Evolutionary conservation across 2,113 vertebrate genomes (phyloP).

Genomic region (Parotia lawesii): DNA sequence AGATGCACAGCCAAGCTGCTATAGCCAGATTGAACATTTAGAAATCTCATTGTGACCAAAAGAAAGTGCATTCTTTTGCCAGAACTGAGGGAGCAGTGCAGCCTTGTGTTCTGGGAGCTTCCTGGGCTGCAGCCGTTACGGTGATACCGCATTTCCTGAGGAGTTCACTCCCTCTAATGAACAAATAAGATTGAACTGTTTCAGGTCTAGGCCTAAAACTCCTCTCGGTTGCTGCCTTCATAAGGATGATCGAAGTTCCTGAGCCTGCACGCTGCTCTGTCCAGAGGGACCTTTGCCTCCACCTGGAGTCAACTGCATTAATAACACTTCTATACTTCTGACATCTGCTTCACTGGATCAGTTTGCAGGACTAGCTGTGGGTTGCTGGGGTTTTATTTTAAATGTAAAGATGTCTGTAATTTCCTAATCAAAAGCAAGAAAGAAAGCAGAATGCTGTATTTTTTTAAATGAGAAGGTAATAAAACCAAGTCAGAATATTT

Average conservation of each 20-base stretch:
- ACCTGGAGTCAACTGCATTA: constrained; percentile 23
- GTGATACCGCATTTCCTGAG: background rate
- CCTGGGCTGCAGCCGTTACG: background rate
- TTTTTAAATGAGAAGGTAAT: constrained; percentile 30
- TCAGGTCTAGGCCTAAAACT: background rate
- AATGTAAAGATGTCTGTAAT: background rate
- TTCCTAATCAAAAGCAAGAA: constrained; percentile 2
- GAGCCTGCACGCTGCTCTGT: background rate
- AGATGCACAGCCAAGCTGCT: background rate
- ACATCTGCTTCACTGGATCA: background rate
- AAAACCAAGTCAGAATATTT: constrained; percentile 2
- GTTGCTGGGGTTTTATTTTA: constrained; percentile 4
- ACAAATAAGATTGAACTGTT: background rate
- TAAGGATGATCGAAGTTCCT: background rate
- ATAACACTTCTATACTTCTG: background rate
- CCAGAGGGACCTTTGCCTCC: constrained; percentile 11
- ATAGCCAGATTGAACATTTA: background rate
- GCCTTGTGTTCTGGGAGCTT: background rate
- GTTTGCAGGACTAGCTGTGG: background rate
- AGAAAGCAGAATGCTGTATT: constrained; percentile 24
- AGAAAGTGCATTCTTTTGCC: background rate
- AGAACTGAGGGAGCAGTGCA: background rate
- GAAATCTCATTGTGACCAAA: background rate
- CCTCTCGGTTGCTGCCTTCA: background rate
- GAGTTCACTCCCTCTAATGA: background rate